Percentiles rank a stretch among this genome's conserved stretches.
phyloP scores from a whole-genome alignment of 2,888 invertebrate species.

The Harpagoxenus sublaevis region DNA sequence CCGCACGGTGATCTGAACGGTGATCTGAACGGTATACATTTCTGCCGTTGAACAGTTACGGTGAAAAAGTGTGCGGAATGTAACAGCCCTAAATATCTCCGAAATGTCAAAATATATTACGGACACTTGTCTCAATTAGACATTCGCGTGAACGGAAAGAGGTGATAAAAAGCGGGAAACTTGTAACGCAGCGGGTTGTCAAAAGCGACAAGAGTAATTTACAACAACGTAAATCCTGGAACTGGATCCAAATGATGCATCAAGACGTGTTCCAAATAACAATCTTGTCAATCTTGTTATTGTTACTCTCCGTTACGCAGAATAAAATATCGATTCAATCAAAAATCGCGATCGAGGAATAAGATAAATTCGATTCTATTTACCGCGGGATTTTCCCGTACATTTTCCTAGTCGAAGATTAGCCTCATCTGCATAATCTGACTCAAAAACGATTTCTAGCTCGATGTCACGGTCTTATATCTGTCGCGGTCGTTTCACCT shows the following conservation, averaged over 20 bases:
- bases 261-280: neutral
- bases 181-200: neutral
- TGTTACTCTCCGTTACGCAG: neutral
- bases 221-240: neutral
- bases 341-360: neutral
- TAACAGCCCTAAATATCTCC: neutral
- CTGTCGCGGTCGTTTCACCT: conserved; percentile 25
- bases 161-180: neutral
- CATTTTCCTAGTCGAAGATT: conserved; percentile 1
- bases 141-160: neutral
- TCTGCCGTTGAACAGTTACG: neutral
- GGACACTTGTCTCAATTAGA: neutral
- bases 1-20: neutral
- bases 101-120: conserved; percentile 14
- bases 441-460: neutral
- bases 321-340: neutral
- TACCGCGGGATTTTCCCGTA: neutral
- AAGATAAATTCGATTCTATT: conserved; percentile 1
- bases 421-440: neutral
- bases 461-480: neutral
- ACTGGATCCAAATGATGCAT: neutral
- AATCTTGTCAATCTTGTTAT: neutral
- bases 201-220: conserved; percentile 22
- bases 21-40: conserved; percentile 2
- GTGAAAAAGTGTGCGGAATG: conserved; percentile 11